Percentiles rank a stretch among this genome's conserved stretches.
phyloP scores from a whole-genome alignment of 2,888 invertebrate genomes.

The Amphipyra tragopoginis region DNA sequence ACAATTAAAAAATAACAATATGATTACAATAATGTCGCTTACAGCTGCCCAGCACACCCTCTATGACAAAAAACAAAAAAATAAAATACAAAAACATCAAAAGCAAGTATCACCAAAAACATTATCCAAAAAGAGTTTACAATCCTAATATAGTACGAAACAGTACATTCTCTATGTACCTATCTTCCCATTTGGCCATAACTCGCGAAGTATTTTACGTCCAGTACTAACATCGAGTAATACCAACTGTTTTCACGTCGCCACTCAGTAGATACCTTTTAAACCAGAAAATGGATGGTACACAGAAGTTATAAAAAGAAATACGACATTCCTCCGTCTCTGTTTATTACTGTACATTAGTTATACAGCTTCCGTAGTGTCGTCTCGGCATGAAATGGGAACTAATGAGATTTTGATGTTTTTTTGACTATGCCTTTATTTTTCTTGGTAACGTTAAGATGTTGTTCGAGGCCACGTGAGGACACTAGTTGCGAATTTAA shows the following conservation, averaged over 20 bases:
- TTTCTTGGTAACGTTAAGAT: conserved; percentile 80
- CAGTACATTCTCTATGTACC: conserved; percentile 30
- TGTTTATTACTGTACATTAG: conserved; percentile 90
- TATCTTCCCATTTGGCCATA: conserved; percentile 39
- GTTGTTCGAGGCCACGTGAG: conserved; percentile 71
- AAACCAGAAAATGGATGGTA: conserved; percentile 85
- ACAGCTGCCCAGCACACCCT: not conserved
- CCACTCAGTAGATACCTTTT: conserved; percentile 79
- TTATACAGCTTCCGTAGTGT: conserved; percentile 90
- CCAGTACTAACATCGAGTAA: conserved; percentile 58
- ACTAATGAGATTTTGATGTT: conserved; percentile 90
- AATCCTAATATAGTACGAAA: conserved; percentile 23
- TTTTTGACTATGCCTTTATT: conserved; percentile 90
- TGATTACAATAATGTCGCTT: not conserved
- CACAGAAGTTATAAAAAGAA: conserved; percentile 88
- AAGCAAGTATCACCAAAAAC: conserved; percentile 2
- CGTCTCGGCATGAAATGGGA: conserved; percentile 89
- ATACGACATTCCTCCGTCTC: conserved; percentile 86
- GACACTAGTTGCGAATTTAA: conserved; percentile 58
- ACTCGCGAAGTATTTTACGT: conserved; percentile 54
- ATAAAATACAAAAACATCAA: conserved; percentile 8
- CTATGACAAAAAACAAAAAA: not conserved
- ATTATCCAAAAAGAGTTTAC: conserved; percentile 22
- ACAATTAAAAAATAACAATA: no score
- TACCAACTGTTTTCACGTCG: conserved; percentile 65